phyloP scores from a whole-genome alignment of 1,140 invertebrate genomes.

The Latrodectus geometricus region DNA sequence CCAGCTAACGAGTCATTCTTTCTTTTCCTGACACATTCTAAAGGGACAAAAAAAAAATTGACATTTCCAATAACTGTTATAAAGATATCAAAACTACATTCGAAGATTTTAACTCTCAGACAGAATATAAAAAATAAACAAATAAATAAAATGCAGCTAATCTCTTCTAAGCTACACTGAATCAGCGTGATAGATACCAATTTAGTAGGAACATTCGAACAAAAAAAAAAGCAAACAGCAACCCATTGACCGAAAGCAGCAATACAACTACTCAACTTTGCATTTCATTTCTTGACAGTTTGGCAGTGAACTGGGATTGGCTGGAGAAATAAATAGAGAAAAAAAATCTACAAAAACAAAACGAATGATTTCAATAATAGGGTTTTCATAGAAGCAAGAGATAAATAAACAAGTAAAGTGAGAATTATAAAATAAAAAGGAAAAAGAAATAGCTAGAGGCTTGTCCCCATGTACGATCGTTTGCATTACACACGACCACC shows the following conservation, averaged over 20 bases:
- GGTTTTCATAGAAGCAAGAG: neutral
- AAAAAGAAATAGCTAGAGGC: neutral
- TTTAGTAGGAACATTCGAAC: neutral
- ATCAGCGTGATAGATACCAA: neutral
- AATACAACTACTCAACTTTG: slow-evolving; percentile 12
- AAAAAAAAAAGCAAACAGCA: neutral
- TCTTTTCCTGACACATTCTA: neutral
- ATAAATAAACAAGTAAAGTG: slow-evolving; percentile 5
- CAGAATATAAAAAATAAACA: neutral
- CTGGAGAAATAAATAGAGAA: neutral
- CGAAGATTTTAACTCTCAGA: neutral
- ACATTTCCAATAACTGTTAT: slow-evolving; percentile 19
- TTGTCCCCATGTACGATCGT: slow-evolving; percentile 10
- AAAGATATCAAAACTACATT: slow-evolving; percentile 14
- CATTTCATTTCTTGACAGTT: slow-evolving; percentile 18
- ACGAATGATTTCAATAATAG: slow-evolving; percentile 21
- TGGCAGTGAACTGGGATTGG: neutral
- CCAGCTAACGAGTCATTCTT: neutral
- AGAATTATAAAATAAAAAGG: neutral
- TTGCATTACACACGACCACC: slow-evolving; percentile 25
- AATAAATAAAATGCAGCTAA: too few relatives aligned
- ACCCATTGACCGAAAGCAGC: neutral
- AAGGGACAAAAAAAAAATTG: neutral
- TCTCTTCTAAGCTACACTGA: neutral
- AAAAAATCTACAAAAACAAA: neutral